Base-by-base conservation (phyloP, 2,113 vertebrate genomes). In the Collichthys lucidus region DNA sequence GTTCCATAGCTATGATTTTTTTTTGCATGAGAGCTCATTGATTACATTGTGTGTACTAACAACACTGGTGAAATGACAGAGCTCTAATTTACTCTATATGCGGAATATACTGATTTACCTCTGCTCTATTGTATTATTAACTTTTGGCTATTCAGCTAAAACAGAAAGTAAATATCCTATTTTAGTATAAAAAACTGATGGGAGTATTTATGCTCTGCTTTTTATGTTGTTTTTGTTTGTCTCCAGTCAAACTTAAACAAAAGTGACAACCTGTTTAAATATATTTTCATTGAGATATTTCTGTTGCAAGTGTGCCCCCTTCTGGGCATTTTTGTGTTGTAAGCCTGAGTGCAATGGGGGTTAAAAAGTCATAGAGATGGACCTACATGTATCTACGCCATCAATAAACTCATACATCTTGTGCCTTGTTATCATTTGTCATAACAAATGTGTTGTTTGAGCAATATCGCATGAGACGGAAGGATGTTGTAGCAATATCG, bases 31-130 rank as follows among this genome's bases (percentile, higher is more conserved):
- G 35, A 81, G 80, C 83, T 85, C 47, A 87, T 79, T 83, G 75
- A 87, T 88, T 42, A 70, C 53, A 42, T 52, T 62, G 74, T 60
- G 16, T 60, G 6, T 20, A 20, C 20, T 62, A 11, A n/a, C 20
- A 66, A 74, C 68, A 75, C 57, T 59, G 53, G 20, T 67, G 70
- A 89, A 79, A 86, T 91, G 85, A 91, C 60, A 77, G 40, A 79
- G 75, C 82, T 75, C 31, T 5, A 2, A 15, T 59, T 60, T 40
- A 7, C 11, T 56, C 4, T 53, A 4, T 9, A n/a, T 20, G 3
- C 11, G 46, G 35, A 35, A 35, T 35, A 29, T 31, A 47, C 22
- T 65, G 3, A 73, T 79, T 63, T 44, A 60, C 11, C 4, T 57
- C 15, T 52, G 44, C 24, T 59, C 3, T 11, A 56, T 11, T 75